These are phyloP conservation scores for Trachemys scripta DNA, from an alignment of 2,113 vertebrate genomes.

Conservation along the genomic window DNA sequence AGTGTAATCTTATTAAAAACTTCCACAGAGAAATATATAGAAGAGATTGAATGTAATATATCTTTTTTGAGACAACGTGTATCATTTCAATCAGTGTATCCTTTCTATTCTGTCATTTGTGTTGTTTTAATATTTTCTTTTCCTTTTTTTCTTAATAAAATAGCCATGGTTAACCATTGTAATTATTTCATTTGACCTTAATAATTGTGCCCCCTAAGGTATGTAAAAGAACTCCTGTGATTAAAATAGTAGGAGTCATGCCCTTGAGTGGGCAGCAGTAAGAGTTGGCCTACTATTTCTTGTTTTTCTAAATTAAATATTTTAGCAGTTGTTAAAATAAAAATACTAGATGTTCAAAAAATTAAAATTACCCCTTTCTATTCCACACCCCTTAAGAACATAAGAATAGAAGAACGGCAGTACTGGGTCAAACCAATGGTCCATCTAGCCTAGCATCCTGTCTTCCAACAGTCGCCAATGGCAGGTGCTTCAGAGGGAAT, in stretches of 20 bases:
- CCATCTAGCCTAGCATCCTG: too few species aligned
- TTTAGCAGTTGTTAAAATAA: background rate
- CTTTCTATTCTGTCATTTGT: background rate
- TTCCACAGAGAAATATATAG: background rate
- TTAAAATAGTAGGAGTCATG: background rate
- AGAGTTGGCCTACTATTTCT: background rate
- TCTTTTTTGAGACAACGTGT: too few species aligned
- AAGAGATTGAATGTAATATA: background rate
- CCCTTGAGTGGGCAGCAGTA: background rate
- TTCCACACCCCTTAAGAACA: background rate
- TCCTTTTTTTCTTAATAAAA: too few species aligned
- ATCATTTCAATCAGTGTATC: background rate
- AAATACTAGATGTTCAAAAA: background rate
- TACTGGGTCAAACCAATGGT: background rate
- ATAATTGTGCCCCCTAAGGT: background rate
- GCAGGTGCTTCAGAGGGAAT: too few species aligned
- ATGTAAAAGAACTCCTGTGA: background rate
- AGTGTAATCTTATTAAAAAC: background rate
- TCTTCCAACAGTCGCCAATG: too few species aligned
- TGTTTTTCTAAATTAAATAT: background rate
- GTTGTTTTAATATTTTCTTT: background rate
- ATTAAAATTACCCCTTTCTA: background rate
- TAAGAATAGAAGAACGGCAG: background rate
- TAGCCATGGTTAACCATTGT: background rate
- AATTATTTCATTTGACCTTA: background rate